Evolutionary conservation across 64 coral and sea anemone species (phyloP).

Genomic region (Actinia tenebrosa): DNA sequence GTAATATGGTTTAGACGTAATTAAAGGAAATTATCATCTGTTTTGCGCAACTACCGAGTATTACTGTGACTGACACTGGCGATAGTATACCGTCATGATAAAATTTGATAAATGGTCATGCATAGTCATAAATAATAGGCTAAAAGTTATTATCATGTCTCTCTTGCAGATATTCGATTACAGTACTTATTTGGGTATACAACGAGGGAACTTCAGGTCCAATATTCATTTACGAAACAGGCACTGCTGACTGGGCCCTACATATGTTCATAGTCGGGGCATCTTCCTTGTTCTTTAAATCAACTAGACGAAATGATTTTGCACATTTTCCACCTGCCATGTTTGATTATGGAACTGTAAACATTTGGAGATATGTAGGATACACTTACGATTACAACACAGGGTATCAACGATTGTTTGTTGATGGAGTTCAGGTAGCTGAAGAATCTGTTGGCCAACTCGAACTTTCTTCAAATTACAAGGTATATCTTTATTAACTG

Average conservation of each 20-base stretch:
- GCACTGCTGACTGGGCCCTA: neutral
- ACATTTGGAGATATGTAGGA: conserved; percentile 42
- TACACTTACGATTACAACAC: conserved; percentile 54
- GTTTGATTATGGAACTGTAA: neutral
- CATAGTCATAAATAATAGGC: too few species aligned
- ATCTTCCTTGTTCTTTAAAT: neutral
- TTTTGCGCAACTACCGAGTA: too few species aligned
- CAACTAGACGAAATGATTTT: neutral
- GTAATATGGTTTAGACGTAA: too few species aligned
- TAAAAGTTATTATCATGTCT: neutral
- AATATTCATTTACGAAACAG: neutral
- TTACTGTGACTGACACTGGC: too few species aligned
- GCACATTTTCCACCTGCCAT: too few species aligned
- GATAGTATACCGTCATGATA: too few species aligned
- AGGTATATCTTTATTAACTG: neutral
- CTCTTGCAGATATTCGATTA: neutral
- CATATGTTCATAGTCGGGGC: neutral
- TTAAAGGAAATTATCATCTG: too few species aligned
- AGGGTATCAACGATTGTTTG: conserved; percentile 48
- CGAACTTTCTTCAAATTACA: conserved; percentile 31
- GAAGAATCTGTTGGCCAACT: conserved; percentile 14
- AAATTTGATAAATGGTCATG: too few species aligned
- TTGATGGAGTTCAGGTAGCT: conserved; percentile 21
- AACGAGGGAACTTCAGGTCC: neutral
- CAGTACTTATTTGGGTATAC: neutral